Conservation (phyloP, 2,113 vertebrate genomes). For the Tautogolabrus adspersus region DNA sequence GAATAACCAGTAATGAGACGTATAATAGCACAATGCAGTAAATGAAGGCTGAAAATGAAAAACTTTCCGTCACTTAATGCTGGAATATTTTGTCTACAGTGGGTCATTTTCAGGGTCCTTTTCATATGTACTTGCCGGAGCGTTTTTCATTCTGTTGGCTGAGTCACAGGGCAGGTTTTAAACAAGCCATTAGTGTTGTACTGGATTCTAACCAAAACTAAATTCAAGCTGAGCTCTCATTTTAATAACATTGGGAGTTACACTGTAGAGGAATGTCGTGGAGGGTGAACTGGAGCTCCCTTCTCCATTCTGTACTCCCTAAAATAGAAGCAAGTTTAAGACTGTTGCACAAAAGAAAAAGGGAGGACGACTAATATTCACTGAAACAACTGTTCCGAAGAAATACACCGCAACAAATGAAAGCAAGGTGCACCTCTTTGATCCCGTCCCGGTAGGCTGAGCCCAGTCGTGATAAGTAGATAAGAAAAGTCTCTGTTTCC, state of each 20-base stretch:
- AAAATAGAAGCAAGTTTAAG: background rate
- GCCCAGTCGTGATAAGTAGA: slow-evolving; percentile 61
- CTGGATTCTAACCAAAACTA: slow-evolving; percentile 4
- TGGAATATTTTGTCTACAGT: slow-evolving; percentile 16
- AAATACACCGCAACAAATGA: slow-evolving; percentile 34
- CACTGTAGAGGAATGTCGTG: background rate
- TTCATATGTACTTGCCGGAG: slow-evolving; percentile 37
- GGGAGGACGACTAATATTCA: background rate
- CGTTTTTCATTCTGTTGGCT: slow-evolving; percentile 20
- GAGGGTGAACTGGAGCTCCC: slow-evolving; percentile 1
- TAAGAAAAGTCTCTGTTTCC: slow-evolving; percentile 69
- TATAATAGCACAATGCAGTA: background rate
- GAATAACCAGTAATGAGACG: slow-evolving; percentile 9
- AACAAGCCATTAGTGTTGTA: background rate
- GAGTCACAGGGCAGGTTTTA: slow-evolving; percentile 17
- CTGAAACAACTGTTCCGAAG: background rate
- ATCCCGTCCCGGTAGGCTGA: slow-evolving; percentile 41
- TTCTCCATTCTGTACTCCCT: background rate
- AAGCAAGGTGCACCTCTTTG: slow-evolving; percentile 70
- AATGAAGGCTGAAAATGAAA: slow-evolving; percentile 43
- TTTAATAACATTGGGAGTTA: background rate
- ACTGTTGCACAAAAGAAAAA: background rate
- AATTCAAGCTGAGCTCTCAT: background rate
- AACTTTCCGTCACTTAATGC: slow-evolving; percentile 43
- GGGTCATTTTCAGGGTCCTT: slow-evolving; percentile 15